A percentile compares a stretch with the other conserved stretches of the same genome.
phyloP scores from a whole-genome alignment of 2,888 invertebrate species.

The Acrocyrtus sp. region DNA sequence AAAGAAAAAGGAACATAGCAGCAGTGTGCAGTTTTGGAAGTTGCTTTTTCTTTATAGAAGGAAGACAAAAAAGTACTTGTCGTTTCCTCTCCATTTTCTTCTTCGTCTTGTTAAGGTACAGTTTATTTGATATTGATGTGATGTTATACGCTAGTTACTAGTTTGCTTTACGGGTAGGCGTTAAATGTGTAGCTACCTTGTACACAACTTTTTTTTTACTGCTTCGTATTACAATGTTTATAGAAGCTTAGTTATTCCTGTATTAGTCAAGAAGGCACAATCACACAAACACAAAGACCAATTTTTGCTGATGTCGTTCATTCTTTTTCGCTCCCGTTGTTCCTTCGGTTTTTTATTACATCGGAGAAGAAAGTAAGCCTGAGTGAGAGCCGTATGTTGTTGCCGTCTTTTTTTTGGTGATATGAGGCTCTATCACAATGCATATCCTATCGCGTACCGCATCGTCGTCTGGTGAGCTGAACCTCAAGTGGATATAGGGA shows the following conservation, averaged over 20 bases:
- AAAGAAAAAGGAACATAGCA: too few relatives aligned
- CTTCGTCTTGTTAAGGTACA: conserved; percentile 15
- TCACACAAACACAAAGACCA: conserved; percentile 14
- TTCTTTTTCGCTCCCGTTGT: background rate
- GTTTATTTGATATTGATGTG: conserved; percentile 43
- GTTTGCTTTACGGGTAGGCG: conserved; percentile 17
- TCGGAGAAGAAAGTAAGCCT: background rate
- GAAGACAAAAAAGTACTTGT: background rate
- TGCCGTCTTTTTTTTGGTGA: background rate
- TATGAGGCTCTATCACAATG: too few relatives aligned
- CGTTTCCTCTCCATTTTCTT: conserved; percentile 14
- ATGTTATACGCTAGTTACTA: background rate
- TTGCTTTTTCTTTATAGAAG: too few relatives aligned
- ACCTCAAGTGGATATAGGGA: conserved; percentile 47
- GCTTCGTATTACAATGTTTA: conserved; percentile 9
- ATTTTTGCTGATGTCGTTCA: conserved; percentile 42
- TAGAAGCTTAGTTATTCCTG: conserved; percentile 25
- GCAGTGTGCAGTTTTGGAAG: too few relatives aligned
- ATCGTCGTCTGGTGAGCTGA: background rate
- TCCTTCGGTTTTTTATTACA: conserved; percentile 1
- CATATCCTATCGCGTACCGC: background rate
- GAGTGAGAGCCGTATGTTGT: background rate
- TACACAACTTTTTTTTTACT: conserved; percentile 11
- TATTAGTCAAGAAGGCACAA: conserved; percentile 24
- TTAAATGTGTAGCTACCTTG: conserved; percentile 12